Evolutionary conservation across 1,140 invertebrate species (phyloP).

Genomic region (Cepaea nemoralis): DNA sequence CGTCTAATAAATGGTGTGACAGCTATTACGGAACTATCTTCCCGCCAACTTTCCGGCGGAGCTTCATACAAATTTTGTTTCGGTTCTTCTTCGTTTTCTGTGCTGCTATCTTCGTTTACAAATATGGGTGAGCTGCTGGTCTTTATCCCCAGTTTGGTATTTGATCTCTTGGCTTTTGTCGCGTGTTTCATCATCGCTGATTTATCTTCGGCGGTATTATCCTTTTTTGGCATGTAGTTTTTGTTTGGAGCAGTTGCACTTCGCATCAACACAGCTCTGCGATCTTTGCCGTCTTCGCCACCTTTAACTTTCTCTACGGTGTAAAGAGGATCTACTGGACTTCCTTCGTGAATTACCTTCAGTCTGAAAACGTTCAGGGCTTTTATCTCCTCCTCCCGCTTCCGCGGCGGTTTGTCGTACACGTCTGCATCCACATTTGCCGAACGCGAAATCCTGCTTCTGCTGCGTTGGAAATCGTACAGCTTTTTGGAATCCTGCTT

Average conservation of each 20-base stretch:
- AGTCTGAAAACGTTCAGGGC: neutral
- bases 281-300: neutral
- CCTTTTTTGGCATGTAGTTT: constrained; percentile 1
- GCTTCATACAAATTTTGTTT: neutral
- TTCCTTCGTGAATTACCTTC: constrained; percentile 18
- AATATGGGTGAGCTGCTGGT: neutral
- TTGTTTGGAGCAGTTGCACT: constrained; percentile 16
- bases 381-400: neutral
- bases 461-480: neutral
- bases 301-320: neutral
- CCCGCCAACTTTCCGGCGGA: neutral
- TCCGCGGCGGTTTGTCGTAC: neutral
- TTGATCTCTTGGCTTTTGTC: neutral
- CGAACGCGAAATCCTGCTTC: neutral
- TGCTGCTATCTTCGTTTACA: neutral
- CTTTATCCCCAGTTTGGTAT: neutral
- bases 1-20: neutral
- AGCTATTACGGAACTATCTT: neutral
- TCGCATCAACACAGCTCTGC: neutral
- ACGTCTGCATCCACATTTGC: neutral
- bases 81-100: neutral
- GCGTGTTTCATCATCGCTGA: neutral
- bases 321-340: constrained; percentile 18
- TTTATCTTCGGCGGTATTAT: neutral
- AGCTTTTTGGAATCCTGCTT: neutral